A percentile compares a stretch with the other conserved stretches of the same genome.
These are phyloP conservation scores for Alethe diademata DNA, from an alignment of 2,113 vertebrate genomes.

Conservation along the genomic window DNA sequence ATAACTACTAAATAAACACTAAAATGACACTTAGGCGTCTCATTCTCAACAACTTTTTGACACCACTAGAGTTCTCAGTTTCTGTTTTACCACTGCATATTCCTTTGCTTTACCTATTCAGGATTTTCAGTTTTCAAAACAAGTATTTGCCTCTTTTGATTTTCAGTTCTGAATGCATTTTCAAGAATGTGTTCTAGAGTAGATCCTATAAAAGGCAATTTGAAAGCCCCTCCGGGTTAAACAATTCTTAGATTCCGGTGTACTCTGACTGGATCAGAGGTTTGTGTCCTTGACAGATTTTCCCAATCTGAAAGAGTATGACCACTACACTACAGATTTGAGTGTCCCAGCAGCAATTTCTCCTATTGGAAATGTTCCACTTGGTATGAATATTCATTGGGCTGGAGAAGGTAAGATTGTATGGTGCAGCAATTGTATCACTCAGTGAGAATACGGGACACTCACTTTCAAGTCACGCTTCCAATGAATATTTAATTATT, in stretches of 20 bases:
- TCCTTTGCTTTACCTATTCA: neutral
- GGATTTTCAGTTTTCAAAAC: neutral
- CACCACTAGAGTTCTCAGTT: neutral
- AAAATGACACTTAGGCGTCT: neutral
- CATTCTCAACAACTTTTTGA: neutral
- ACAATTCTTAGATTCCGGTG: neutral
- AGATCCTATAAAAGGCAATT: neutral
- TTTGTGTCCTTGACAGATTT: neutral
- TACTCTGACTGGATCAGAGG: neutral
- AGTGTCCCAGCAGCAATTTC: neutral
- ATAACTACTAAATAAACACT: too few relatives aligned
- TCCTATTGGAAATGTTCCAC: neutral
- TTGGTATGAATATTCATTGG: conserved; percentile 27
- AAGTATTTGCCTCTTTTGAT: neutral
- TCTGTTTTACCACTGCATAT: neutral
- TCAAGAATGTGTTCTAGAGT: neutral
- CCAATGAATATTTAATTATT: conserved; percentile 34
- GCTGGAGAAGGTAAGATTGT: neutral
- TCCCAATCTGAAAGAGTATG: neutral
- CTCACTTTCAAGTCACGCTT: neutral
- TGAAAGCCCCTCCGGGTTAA: neutral
- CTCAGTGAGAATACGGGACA: neutral
- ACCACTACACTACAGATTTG: neutral
- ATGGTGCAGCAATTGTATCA: neutral
- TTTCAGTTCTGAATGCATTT: neutral